Conservation (phyloP, 2,797 vertebrate species). For the Lagorchestes hirsutus region DNA sequence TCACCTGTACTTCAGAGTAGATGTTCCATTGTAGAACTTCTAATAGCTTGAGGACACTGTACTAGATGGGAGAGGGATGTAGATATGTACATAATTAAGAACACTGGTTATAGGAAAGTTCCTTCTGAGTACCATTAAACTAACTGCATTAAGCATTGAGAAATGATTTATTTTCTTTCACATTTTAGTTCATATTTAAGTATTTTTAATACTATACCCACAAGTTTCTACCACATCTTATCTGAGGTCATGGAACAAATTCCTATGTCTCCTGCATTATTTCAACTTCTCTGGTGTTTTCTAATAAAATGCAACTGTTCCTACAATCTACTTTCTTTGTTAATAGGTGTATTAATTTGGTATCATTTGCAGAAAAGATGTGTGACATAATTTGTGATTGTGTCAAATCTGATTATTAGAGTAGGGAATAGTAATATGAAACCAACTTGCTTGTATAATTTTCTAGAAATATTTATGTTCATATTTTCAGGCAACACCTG, state of each 20-base stretch:
- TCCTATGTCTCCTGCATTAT: background rate
- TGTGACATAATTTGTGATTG: background rate
- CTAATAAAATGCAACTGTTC: background rate
- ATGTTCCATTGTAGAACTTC: background rate
- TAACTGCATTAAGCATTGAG: background rate
- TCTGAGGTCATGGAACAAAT: background rate
- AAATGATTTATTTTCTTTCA: background rate
- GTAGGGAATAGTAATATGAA: background rate
- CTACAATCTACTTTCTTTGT: background rate
- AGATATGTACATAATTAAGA: background rate
- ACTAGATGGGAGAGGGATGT: background rate
- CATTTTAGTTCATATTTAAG: background rate
- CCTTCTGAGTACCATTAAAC: background rate
- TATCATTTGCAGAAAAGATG: background rate
- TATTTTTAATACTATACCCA: background rate
- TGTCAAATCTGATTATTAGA: background rate
- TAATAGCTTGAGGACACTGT: background rate
- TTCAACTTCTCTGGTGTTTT: background rate
- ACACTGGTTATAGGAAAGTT: background rate
- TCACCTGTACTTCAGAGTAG: background rate
- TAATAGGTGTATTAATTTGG: background rate
- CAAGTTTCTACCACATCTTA: background rate
- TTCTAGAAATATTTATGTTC: conserved; percentile 60
- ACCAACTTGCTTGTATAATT: conserved; percentile 13
- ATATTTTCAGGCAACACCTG: conserved; percentile 92